Percentiles rank a stretch among this genome's conserved stretches.
These are phyloP conservation scores for Enteromius fasciolatus DNA, from an alignment of 2,797 vertebrate genomes.

Conservation along the genomic window DNA sequence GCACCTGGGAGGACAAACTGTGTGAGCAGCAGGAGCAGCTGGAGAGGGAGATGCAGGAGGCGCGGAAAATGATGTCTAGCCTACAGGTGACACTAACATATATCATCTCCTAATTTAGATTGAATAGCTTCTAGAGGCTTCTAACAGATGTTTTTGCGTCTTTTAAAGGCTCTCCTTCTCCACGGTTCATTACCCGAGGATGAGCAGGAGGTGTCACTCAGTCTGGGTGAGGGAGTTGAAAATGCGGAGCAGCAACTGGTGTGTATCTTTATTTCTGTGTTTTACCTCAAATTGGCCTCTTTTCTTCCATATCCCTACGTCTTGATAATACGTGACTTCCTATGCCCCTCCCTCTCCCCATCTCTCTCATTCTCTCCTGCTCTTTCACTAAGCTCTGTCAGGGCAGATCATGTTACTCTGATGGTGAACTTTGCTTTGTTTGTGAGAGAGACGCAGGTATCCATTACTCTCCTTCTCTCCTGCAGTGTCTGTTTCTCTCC, in stretches of 20 bases:
- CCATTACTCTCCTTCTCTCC: slow-evolving; percentile 38
- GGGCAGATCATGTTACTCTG: slow-evolving; percentile 53
- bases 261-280: slow-evolving; percentile 46
- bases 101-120: neutral
- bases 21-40: slow-evolving; percentile 87
- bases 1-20: slow-evolving; percentile 86
- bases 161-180: slow-evolving; percentile 87
- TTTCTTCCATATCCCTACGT: slow-evolving; percentile 20
- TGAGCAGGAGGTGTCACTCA: slow-evolving; percentile 85
- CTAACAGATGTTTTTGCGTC: neutral
- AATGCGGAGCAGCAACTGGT: slow-evolving; percentile 92
- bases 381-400: slow-evolving; percentile 19
- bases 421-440: slow-evolving; percentile 54
- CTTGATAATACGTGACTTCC: slow-evolving; percentile 29
- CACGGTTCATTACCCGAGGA: slow-evolving; percentile 91
- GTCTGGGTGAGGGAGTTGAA: slow-evolving; percentile 79
- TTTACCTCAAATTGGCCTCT: slow-evolving; percentile 21
- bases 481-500: slow-evolving; percentile 7
- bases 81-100: slow-evolving; percentile 82
- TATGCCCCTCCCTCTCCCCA: neutral
- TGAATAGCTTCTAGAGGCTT: neutral
- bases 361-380: slow-evolving; percentile 30
- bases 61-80: slow-evolving; percentile 93
- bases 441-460: slow-evolving; percentile 49
- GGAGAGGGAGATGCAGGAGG: slow-evolving; percentile 94